Base-by-base conservation (phyloP, 2,113 vertebrate genomes). In the Ophthalmolycus amberensis region DNA sequence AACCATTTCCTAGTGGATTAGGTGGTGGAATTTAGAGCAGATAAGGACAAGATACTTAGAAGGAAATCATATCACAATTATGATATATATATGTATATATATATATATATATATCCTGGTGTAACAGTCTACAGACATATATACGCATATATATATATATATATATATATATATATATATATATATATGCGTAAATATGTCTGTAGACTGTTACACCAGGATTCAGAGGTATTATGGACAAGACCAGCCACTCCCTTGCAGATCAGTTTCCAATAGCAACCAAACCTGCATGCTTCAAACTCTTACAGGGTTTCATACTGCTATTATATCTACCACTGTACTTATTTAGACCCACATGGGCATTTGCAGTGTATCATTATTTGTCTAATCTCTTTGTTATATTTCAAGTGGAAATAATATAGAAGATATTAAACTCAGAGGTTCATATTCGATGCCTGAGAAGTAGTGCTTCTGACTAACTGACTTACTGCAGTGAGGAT, bases 261-360 rank as follows among this genome's bases (percentile, higher is more conserved):
- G 84, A 76, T 82, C 88, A 84, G 92, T 93, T 92, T 91, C 91
- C 91, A 88, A 85, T 90, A 74, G 91, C 93, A 94, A 94, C 90
- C 84, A 84, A 67, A 84, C 38, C 54, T 68, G 59, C 48, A 11
- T 42, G 58, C 71, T 50, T 54, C 38, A 56, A 66, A 32, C 27
- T 79, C 50, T 32, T 79, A 16, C 34, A 77, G 20, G 63, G 15
- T 69, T 74, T 83, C 40, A 74, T 66, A 63, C 59, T 75, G 60
- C 56, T 78, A 72, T 66, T 87, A 77, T 87, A 85, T 80, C 83
- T 88, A 88, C 80, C 81, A 71, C 54, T 77, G 50, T 54, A 74
- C 68, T 67, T 80, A 86, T 80, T 78, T 74, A 25, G 58, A 59
- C 73, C 73, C 74, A 76, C 52, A 44, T 52, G 70, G 62, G 52